Base-by-base conservation (phyloP, 2,113 vertebrate species). In the Ariopsis seemanni region DNA sequence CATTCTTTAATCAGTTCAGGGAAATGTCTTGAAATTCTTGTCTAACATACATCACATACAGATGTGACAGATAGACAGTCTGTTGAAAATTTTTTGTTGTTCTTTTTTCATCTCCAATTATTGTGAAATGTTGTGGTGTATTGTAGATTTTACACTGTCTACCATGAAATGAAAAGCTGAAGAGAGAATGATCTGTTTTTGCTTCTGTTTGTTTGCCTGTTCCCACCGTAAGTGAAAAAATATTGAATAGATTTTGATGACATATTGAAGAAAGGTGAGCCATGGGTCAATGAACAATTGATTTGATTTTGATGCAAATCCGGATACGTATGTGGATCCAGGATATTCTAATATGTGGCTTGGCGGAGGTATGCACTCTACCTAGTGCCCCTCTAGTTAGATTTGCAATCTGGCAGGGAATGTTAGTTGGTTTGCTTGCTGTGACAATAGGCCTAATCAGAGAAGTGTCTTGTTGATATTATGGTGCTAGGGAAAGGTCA, bases 401-500 rank as follows among this genome's bases (percentile, higher is more conserved):
- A 42, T 42, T 42, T 42, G 42, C 42, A 42, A 42, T 42, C 42
- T 42, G 42, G 42, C 42, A 42, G 42, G 4, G 42, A 42, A 42
- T 57, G 30, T 22, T 25, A 34, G 27, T 20, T 27, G 4, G 53
- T 18, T 69, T 55, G 63, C 63, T 86, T 22, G 75, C 17, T 34
- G 27, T 63, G 27, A 57, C 2, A 78, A 67, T 34, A 1, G 25
- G 65, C 57, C 42, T 42, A 42, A 42, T 4, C 42, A 86, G 27
- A 83, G 34, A 20, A 58, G 12, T 80, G 79, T 65, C 75, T 63
- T 82, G 48, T 83, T 22, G 74, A 88, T 63, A 71, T 72, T 48
- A 69, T 48, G 9, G 80, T 81, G 42, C 48, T 62, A 87, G 82
- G 83, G 69, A 77, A 83, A 89, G 82, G 27, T 42, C 71, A 74